These are phyloP conservation scores for Vireo griseus DNA, from an alignment of 2,797 vertebrate genomes.

Conservation along the genomic window DNA sequence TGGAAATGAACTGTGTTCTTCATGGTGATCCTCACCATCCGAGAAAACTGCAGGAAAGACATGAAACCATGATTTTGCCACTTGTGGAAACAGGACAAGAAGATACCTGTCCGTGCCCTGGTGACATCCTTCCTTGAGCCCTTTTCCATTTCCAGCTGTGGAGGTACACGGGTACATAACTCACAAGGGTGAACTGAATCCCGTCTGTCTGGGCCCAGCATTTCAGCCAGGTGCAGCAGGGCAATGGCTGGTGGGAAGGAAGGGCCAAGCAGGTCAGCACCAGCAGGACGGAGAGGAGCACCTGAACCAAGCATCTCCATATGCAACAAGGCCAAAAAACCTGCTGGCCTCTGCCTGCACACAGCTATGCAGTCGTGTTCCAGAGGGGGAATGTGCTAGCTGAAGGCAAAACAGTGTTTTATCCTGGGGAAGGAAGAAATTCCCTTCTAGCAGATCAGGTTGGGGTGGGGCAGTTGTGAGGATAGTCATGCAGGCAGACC, in stretches of 20 bases:
- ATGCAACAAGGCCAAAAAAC: not conserved
- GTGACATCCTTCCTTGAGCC: not conserved
- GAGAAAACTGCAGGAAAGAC: conserved; percentile 72
- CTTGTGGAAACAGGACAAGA: not conserved
- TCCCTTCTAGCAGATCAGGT: not conserved
- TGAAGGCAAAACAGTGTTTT: not conserved
- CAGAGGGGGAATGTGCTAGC: not conserved
- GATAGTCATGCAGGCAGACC: not conserved
- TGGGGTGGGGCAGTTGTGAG: not conserved
- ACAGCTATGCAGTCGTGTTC: not conserved
- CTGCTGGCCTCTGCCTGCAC: not conserved
- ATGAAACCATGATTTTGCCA: not conserved
- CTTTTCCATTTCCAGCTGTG: not conserved
- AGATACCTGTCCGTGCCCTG: not conserved
- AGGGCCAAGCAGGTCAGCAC: not conserved
- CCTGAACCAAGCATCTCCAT: not conserved
- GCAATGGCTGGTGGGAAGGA: not conserved
- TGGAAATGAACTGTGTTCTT: conserved; percentile 81
- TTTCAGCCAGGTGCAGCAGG: not conserved
- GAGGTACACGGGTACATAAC: not conserved
- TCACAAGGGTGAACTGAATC: not conserved
- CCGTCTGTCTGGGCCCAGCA: not conserved
- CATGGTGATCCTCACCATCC: conserved; percentile 76
- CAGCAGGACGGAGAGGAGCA: not conserved
- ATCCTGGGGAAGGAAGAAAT: not conserved